Percentiles rank a stretch among this genome's conserved stretches.
These are phyloP conservation scores for Scaeva pyrastri DNA, from an alignment of 2,888 invertebrate genomes.

Conservation along the genomic window DNA sequence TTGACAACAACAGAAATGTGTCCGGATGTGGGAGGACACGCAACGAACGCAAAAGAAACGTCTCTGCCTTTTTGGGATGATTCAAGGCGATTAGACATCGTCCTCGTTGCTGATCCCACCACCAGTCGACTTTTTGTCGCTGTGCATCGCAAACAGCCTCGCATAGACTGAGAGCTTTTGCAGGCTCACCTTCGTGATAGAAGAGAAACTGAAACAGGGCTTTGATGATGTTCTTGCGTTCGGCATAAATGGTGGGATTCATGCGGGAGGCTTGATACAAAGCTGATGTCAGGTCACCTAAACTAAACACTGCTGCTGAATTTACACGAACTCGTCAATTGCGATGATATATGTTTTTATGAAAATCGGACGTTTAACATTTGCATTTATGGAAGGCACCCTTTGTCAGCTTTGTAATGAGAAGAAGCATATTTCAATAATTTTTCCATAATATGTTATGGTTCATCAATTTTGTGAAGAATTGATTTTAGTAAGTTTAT, in stretches of 20 bases:
- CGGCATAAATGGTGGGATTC: constrained; percentile 93
- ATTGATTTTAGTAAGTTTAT: no score
- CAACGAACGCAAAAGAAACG: constrained; percentile 93
- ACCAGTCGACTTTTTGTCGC: constrained; percentile 81
- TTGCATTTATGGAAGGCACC: no score
- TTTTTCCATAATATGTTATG: no score
- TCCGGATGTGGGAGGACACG: constrained; percentile 86
- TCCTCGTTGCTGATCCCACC: constrained; percentile 85
- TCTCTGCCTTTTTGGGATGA: constrained; percentile 95
- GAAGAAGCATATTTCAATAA: no score
- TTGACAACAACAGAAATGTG: constrained; percentile 88
- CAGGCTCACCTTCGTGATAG: constrained; percentile 96
- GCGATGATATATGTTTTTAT: no score
- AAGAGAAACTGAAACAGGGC: constrained; percentile 98
- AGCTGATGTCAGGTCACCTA: constrained; percentile 89
- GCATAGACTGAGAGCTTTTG: constrained; percentile 86
- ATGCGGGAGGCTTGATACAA: constrained; percentile 96
- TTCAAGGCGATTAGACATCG: constrained; percentile 96
- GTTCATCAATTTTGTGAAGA: no score
- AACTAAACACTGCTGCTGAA: constrained; percentile 93
- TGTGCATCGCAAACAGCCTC: constrained; percentile 85
- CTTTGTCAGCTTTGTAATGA: no score
- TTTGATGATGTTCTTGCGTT: constrained; percentile 90
- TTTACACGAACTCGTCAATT: constrained; percentile 88
- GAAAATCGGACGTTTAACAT: no score